Conservation (phyloP, 2,888 invertebrate species). For the Callyntrura guangdongensis region DNA sequence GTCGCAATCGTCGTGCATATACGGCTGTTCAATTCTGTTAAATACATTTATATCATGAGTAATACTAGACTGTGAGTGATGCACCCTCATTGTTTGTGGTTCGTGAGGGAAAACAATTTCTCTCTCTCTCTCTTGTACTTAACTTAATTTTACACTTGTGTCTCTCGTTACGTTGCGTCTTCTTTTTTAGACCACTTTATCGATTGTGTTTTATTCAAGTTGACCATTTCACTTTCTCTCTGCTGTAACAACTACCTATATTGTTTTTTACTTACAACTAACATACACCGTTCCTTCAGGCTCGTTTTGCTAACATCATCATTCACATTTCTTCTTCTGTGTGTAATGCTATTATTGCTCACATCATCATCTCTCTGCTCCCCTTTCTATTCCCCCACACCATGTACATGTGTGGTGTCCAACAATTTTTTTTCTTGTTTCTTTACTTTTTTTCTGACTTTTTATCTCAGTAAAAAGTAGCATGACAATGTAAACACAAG, state of each 20-base stretch:
- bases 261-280: neutral
- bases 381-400: neutral
- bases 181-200: conserved; percentile 10
- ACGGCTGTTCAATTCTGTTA: no score
- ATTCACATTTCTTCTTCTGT: neutral
- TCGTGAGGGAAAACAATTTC: conserved; percentile 76
- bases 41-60: neutral
- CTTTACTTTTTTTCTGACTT: neutral
- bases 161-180: conserved; percentile 43
- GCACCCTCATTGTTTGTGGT: conserved; percentile 84
- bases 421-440: neutral
- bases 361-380: neutral
- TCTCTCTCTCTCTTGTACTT: no score
- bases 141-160: conserved; percentile 83
- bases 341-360: neutral
- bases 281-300: neutral
- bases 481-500: neutral
- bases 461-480: conserved; percentile 9
- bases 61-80: conserved; percentile 50
- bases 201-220: neutral
- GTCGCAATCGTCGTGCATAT: neutral
- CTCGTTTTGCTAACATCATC: conserved; percentile 25
- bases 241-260: no score
- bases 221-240: neutral
- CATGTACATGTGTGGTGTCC: neutral